Base-by-base conservation (phyloP, 2,797 vertebrate species). In the Amphiprion clarkii region DNA sequence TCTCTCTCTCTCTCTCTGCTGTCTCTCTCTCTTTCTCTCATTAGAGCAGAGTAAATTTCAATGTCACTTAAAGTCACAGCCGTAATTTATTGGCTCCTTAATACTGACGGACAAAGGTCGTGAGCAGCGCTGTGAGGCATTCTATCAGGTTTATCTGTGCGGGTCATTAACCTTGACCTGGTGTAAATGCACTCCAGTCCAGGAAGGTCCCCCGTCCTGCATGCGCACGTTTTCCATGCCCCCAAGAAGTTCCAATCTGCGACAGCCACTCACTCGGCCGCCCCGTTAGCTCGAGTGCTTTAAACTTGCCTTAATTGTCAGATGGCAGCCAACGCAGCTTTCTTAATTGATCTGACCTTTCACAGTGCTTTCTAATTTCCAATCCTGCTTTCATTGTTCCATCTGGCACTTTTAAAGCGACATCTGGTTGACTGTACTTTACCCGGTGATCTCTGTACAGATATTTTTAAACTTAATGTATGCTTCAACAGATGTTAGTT, bases 301-400 rank as follows among this genome's bases (percentile, higher is more conserved):
- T 94, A 95, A 97, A 97, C 96, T 96, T 95, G 95, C 96, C 97
- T 97, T 97, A 97, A 98, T 97, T 96, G 97, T 97, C 97, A 97
- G 95, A 96, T 94, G 97, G 98, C 97, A 97, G 97, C 96, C 96
- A 96, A 96, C 93, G 95, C 96, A 94, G 96, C 96, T 96, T 96
- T 96, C 97, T 97, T 99, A 99, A 99, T 99, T 98, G 97, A 98
- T 99, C 97, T 99, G 98, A 99, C 98, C 98, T 99, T 99, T 99
- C 95, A 95, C 96, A 94, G 96, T 86, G 96, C 96, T 98, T 97
- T 97, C 96, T 96, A 96, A 98, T 98, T 97, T 99, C 97, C 97
- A 97, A 97, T 97, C 96, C 96, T 94, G 90, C 95, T 97, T 98
- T 99, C 97, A 98, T 99, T 97, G 97, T 98, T 99, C 98, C 98